Percentiles rank a stretch among this genome's conserved stretches.
Evolutionary conservation across 2,113 vertebrate species (phyloP).

Genomic region (Tympanuchus pallidicinctus): DNA sequence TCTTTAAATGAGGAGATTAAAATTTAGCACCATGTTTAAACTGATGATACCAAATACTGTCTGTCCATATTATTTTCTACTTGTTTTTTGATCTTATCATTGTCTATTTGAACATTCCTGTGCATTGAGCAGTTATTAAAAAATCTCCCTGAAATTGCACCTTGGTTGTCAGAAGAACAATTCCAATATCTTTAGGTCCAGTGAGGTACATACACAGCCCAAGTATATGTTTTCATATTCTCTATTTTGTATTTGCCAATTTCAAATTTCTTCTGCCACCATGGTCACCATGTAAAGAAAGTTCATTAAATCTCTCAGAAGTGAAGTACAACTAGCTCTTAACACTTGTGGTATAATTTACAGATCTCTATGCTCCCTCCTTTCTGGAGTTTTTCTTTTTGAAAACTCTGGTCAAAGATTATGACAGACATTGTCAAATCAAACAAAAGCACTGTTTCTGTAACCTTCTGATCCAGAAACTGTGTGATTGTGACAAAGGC

Average conservation of each 20-base stretch:
- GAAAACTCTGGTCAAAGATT: background rate
- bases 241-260: background rate
- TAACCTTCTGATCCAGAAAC: background rate
- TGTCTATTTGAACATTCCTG: background rate
- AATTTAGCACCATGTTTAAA: background rate
- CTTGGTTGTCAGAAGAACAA: background rate
- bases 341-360: background rate
- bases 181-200: background rate
- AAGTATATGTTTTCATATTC: background rate
- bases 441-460: background rate
- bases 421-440: conserved; percentile 14
- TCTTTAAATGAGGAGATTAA: background rate
- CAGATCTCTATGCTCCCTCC: background rate
- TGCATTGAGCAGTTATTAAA: background rate
- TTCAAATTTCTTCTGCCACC: background rate
- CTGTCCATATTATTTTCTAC: background rate
- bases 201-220: background rate
- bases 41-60: background rate
- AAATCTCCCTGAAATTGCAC: background rate
- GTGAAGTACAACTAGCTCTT: background rate
- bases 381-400: background rate
- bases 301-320: background rate
- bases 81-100: background rate
- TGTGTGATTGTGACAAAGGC: background rate
- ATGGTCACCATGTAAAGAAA: background rate